phyloP scores from a whole-genome alignment of 2,888 invertebrate genomes.

The Ischnura elegans region DNA sequence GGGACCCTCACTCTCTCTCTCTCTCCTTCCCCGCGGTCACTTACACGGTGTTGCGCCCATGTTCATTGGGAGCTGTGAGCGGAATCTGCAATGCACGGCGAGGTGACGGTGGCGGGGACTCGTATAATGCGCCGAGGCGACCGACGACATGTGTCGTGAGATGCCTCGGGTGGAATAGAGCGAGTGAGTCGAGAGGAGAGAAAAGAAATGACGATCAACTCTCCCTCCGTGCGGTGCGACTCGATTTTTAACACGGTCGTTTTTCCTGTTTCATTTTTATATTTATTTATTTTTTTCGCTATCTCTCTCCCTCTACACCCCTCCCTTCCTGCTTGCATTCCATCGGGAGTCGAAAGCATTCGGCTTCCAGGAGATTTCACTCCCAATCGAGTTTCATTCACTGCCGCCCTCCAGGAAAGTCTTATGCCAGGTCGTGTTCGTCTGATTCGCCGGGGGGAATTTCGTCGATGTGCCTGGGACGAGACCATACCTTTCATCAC shows the following conservation, averaged over 20 bases:
- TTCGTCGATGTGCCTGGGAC: too few relatives aligned
- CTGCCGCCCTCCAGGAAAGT: neutral
- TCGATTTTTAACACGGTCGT: constrained; percentile 38
- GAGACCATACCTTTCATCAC: too few relatives aligned
- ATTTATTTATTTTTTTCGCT: neutral
- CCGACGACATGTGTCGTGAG: constrained; percentile 48
- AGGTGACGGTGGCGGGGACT: constrained; percentile 9
- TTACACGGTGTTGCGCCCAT: constrained; percentile 65
- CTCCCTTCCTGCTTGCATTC: neutral
- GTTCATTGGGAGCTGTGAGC: constrained; percentile 61
- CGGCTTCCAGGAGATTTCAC: constrained; percentile 9
- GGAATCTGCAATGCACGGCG: constrained; percentile 63
- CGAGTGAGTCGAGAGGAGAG: neutral
- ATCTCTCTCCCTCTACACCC: neutral
- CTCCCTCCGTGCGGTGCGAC: neutral
- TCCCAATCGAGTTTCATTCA: neutral
- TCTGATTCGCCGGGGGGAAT: neutral
- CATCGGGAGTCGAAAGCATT: neutral
- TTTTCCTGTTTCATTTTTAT: neutral
- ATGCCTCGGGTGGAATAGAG: constrained; percentile 1
- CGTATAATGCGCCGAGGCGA: neutral
- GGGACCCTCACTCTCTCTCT: neutral
- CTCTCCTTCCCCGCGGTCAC: constrained; percentile 33
- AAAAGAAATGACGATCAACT: neutral
- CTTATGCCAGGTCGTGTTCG: neutral